Conservation (phyloP, 2,888 invertebrate genomes). For the Sthenelais limicola region DNA sequence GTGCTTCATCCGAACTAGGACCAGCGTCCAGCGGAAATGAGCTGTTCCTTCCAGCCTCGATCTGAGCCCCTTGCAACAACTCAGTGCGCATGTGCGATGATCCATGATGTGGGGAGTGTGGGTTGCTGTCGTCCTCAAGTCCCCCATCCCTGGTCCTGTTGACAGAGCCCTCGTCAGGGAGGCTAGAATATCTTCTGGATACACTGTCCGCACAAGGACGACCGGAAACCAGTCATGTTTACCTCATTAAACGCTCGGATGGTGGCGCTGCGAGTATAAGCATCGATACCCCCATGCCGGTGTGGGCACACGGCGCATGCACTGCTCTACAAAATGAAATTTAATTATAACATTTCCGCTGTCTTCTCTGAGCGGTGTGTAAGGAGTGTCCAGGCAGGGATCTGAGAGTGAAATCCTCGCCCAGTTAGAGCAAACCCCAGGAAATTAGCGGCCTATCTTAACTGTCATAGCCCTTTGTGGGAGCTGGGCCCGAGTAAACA, state of each 20-base stretch:
- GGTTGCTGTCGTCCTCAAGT: background rate
- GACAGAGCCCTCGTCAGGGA: background rate
- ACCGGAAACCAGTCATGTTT: conserved; percentile 25
- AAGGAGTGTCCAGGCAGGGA: conserved; percentile 33
- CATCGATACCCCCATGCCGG: conserved; percentile 14
- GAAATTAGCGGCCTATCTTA: conserved; percentile 33
- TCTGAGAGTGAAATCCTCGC: conserved; percentile 4
- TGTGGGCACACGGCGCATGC: conserved; percentile 11
- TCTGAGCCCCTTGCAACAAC: background rate
- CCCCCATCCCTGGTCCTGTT: conserved; percentile 7
- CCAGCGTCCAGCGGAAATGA: conserved; percentile 20
- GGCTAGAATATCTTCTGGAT: conserved; percentile 15
- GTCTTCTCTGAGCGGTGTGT: conserved; percentile 20
- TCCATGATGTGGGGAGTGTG: background rate
- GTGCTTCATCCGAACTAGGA: too few relatives aligned
- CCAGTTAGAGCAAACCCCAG: conserved; percentile 9
- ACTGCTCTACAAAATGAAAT: conserved; percentile 33
- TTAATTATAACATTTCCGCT: conserved; percentile 38
- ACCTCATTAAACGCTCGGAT: conserved; percentile 35
- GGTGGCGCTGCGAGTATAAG: conserved; percentile 4
- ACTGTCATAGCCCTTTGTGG: background rate
- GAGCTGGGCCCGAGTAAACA: background rate
- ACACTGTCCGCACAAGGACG: conserved; percentile 14
- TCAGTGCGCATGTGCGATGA: conserved; percentile 14
- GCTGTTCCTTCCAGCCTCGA: conserved; percentile 12